Conservation (phyloP, 2,888 invertebrate species). For the Hydrotaea diabolus region DNA sequence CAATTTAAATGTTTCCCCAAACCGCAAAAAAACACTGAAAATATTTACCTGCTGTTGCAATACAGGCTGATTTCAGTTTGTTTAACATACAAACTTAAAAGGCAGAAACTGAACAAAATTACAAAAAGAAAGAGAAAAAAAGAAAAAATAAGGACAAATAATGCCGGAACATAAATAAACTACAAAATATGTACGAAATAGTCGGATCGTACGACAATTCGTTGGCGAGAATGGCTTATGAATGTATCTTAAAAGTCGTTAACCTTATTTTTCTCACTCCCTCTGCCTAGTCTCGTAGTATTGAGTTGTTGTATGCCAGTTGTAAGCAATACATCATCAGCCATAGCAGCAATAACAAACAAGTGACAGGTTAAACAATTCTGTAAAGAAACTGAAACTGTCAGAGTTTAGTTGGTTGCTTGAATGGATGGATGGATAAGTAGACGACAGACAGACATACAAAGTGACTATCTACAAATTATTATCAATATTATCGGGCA, state of each 20-base stretch:
- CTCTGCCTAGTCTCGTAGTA: background rate
- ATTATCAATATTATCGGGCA: slow-evolving; percentile 53
- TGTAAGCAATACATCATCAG: slow-evolving; percentile 62
- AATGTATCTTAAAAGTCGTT: slow-evolving; percentile 64
- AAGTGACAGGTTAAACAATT: slow-evolving; percentile 13
- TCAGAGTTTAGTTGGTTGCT: background rate
- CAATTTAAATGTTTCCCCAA: too few relatives aligned
- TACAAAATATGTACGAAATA: background rate
- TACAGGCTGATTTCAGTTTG: background rate
- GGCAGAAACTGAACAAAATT: too few relatives aligned
- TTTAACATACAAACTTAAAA: too few relatives aligned
- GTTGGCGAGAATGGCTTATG: slow-evolving; percentile 55
- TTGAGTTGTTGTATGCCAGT: slow-evolving; percentile 7
- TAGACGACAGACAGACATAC: background rate
- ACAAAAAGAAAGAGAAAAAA: too few relatives aligned
- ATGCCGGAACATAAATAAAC: background rate
- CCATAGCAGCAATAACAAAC: slow-evolving; percentile 46
- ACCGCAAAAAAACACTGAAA: too few relatives aligned
- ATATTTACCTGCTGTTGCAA: too few relatives aligned
- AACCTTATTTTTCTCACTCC: slow-evolving; percentile 57
- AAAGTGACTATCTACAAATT: slow-evolving; percentile 35
- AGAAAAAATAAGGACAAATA: background rate
- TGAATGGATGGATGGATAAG: background rate
- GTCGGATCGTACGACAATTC: background rate
- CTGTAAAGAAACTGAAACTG: background rate